These are phyloP conservation scores for Acanthosoma haemorrhoidale DNA, from an alignment of 2,888 invertebrate species.

Conservation along the genomic window DNA sequence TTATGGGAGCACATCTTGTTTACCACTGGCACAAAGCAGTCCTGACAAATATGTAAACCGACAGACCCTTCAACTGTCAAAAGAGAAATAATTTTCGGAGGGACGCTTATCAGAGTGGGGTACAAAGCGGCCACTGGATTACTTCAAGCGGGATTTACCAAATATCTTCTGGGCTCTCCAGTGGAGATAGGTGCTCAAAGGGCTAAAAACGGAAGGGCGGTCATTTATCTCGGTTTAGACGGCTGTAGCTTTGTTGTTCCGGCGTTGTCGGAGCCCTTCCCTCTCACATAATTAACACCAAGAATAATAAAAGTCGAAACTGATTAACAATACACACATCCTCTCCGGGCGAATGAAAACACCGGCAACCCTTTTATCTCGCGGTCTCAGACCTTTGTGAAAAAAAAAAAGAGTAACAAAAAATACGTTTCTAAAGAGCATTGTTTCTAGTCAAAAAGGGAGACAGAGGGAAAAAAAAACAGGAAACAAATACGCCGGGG, in stretches of 20 bases:
- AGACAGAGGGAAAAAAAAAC: too few species aligned
- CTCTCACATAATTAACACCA: not conserved
- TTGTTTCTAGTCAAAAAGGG: too few species aligned
- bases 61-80: not conserved
- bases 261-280: not conserved
- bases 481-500: too few species aligned
- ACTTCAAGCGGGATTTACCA: not conserved
- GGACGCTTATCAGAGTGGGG: too few species aligned
- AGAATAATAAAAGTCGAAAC: slow-evolving; percentile 8
- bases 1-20: not conserved
- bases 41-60: not conserved
- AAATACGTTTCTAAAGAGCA: too few species aligned
- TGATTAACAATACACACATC: not conserved
- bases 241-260: not conserved
- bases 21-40: not conserved
- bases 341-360: too few species aligned
- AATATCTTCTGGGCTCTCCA: not conserved
- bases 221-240: not conserved
- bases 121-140: not conserved
- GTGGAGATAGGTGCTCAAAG: not conserved
- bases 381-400: too few species aligned
- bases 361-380: too few species aligned
- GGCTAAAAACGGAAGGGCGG: not conserved
- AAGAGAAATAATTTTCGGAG: not conserved
- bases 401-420: too few species aligned